Base-by-base conservation (phyloP, 2,113 vertebrate genomes). In the Ursus arctos region DNA sequence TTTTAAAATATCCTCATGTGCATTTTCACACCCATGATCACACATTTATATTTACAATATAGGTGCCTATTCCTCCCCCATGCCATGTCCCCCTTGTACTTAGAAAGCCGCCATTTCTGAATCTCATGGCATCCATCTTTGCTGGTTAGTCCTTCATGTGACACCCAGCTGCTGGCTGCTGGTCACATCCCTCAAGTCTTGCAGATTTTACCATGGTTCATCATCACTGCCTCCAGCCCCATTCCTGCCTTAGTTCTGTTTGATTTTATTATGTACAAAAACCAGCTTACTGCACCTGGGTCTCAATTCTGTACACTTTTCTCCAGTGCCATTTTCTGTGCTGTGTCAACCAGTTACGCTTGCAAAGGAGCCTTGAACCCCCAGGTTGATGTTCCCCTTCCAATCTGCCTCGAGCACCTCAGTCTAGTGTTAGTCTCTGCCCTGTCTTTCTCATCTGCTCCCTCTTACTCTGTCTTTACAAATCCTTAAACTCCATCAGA, bases 1-100 rank as follows among this genome's bases (percentile, higher is more conserved):
- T 83, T 97, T 92, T 92, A 84, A 96, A 87, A 95, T 57, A 74
- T 19, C 74, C 57, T 82, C 59, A 6, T 33, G 40, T 43, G 11
- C 4, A 65, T 71, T 47, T 90, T 84, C 47, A 83, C 22, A 93
- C 26, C 3, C 24, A 31, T 8, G 87, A 77, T 55, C 57, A 83
- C 55, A 71, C 51, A 33, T 90, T 91, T 74, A 19, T 69, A 81
- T 69, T 94, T 84, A 65, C 21, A 53, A 40, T 55, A 16, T 26
- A 88, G 19, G 3, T 76, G 12, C 4, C 4, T 36, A n/a, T 28
- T 85, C 40, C 83, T 67, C 6, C 7, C 72, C 28, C 49, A 61
- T 6, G 7, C 24, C 12, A 0, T 26, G 15, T 2, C 10, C 49
- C 14, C 28, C 16, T 80, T 59, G 15, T 81, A 31, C 9, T 85